These are phyloP conservation scores for Coregonus ussuriensis DNA, from an alignment of 2,797 vertebrate species.

Conservation along the genomic window DNA sequence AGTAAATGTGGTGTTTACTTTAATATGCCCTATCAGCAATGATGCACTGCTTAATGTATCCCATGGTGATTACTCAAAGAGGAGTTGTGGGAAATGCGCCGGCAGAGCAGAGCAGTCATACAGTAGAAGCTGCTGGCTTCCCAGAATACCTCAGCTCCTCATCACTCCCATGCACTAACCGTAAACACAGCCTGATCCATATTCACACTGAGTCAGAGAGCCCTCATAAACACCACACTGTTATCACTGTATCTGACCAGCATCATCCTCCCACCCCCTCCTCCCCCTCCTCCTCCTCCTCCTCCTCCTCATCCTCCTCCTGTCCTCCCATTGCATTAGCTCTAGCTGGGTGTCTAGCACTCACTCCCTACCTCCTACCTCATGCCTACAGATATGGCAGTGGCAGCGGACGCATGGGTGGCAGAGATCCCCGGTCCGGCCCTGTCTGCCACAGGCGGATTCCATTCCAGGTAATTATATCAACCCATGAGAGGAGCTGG, in stretches of 20 bases:
- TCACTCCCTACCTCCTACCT: background rate
- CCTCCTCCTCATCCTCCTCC: background rate
- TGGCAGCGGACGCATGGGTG: background rate
- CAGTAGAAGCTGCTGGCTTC: background rate
- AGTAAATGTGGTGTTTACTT: no score
- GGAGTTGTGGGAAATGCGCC: no score
- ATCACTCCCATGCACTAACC: background rate
- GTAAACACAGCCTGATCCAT: background rate
- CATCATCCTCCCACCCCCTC: background rate
- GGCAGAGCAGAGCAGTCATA: no score
- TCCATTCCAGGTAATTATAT: constrained; percentile 18
- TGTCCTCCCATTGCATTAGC: background rate
- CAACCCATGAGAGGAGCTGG: background rate
- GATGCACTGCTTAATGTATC: background rate
- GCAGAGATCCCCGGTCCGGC: background rate
- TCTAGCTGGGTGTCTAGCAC: background rate
- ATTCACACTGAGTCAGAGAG: background rate
- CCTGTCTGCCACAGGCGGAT: background rate
- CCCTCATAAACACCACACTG: background rate
- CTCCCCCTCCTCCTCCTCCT: background rate
- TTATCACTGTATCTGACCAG: background rate
- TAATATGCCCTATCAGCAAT: no score
- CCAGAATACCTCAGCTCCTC: background rate
- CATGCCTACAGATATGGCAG: background rate
- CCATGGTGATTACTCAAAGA: background rate